These are phyloP conservation scores for Corythaixoides concolor DNA, from an alignment of 2,113 vertebrate genomes.

Conservation along the genomic window DNA sequence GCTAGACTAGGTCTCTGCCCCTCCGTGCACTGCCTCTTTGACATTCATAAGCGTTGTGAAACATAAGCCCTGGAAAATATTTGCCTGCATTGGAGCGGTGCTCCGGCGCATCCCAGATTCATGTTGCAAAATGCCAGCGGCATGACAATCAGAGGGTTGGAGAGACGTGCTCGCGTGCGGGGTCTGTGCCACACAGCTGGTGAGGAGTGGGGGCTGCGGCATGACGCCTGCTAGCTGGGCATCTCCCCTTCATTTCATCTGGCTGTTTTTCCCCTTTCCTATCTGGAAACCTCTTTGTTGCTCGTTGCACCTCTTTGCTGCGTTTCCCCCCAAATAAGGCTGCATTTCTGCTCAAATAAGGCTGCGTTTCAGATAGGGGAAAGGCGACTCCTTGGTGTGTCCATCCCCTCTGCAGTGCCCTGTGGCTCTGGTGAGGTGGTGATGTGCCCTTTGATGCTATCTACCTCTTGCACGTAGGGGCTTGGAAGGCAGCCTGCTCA, in stretches of 20 bases:
- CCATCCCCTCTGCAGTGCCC: background rate
- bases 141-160: background rate
- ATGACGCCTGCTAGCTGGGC: background rate
- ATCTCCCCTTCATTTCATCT: background rate
- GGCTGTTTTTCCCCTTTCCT: background rate
- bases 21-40: background rate
- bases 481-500: fast-evolving
- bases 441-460: background rate
- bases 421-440: background rate
- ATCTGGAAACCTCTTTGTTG: fast-evolving
- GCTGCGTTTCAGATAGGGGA: background rate
- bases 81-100: background rate
- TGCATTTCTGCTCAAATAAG: background rate
- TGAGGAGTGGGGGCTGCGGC: background rate
- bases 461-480: background rate
- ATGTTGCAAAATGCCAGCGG: background rate
- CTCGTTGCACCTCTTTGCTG: background rate
- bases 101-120: background rate
- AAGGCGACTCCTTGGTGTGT: background rate
- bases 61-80: background rate
- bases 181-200: background rate
- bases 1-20: background rate
- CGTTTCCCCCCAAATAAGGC: background rate
- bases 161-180: fast-evolving
- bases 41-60: background rate